Percentiles rank a stretch among this genome's conserved stretches.
phyloP scores from a whole-genome alignment of 2,888 invertebrate genomes.

The Archips xylosteana region DNA sequence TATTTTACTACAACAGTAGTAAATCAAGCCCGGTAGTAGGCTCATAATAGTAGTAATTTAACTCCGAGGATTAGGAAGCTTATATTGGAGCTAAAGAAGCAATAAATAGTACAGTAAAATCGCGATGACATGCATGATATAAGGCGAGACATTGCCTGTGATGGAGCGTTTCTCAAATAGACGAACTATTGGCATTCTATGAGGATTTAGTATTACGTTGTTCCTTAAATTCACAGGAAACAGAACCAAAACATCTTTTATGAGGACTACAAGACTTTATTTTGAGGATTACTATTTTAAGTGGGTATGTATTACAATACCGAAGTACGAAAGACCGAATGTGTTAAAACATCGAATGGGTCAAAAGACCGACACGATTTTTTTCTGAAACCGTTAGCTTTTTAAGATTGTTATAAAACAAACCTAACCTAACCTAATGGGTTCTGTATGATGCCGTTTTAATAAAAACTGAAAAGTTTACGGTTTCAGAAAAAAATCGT shows the following conservation, averaged over 20 bases:
- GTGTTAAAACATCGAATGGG: no score
- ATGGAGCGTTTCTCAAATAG: not conserved
- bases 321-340: no score
- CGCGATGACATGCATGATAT: constrained; percentile 18
- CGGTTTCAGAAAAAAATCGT: no score
- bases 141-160: not conserved
- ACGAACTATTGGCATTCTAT: not conserved
- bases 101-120: constrained; percentile 20
- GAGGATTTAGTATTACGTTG: not conserved
- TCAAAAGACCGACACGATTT: no score
- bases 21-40: constrained; percentile 37
- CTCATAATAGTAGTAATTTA: constrained; percentile 32
- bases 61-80: constrained; percentile 33
- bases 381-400: no score
- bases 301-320: no score
- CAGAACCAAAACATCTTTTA: not conserved
- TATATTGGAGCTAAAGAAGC: constrained; percentile 20
- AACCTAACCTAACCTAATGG: no score
- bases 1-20: constrained; percentile 37
- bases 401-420: no score
- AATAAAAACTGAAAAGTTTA: no score
- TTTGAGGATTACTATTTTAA: no score
- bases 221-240: not conserved
- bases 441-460: no score
- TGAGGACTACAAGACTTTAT: no score